Percentiles rank a stretch among this genome's conserved stretches.
Evolutionary conservation across 64 coral and sea anemone species (phyloP).

Genomic region (Stylophora pistillata): DNA sequence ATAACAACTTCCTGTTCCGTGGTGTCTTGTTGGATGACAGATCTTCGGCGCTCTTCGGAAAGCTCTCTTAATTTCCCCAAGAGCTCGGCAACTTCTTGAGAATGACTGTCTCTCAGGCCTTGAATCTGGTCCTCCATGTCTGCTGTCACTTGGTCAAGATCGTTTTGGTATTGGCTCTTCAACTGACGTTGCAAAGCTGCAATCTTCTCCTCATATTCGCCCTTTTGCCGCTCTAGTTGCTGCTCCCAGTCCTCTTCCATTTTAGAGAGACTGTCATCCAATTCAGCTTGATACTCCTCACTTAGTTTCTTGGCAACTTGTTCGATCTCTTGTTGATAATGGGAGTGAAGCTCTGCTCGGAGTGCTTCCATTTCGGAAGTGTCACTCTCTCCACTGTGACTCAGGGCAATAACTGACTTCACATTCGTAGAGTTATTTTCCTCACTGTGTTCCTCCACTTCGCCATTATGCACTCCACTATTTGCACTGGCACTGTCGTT

Average conservation of each 20-base stretch:
- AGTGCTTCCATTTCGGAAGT: conserved; percentile 7
- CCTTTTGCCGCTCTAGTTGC: conserved; percentile 80
- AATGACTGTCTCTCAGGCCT: conserved; percentile 66
- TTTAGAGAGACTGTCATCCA: conserved; percentile 72
- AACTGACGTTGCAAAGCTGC: conserved; percentile 68
- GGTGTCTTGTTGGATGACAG: conserved; percentile 81
- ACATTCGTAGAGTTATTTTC: not conserved
- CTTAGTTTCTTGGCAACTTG: conserved; percentile 67
- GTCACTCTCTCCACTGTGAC: conserved; percentile 2
- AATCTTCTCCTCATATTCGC: conserved; percentile 80
- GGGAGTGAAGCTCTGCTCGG: conserved; percentile 38
- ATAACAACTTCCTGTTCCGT: conserved; percentile 87
- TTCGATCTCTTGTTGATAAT: conserved; percentile 85
- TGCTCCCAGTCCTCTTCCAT: conserved; percentile 90
- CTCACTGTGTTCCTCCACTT: not conserved
- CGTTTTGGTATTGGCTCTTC: conserved; percentile 78
- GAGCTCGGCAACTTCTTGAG: conserved; percentile 82
- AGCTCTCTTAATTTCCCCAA: conserved; percentile 68
- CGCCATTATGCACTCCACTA: conserved; percentile 9
- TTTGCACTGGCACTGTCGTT: not conserved
- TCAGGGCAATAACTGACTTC: conserved; percentile 21
- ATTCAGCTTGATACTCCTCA: conserved; percentile 78
- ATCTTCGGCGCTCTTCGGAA: conserved; percentile 92
- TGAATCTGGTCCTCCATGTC: conserved; percentile 99
- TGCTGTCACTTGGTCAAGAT: conserved; percentile 75